A percentile compares a stretch with the other conserved stretches of the same genome.
Conservation (phyloP, 2,797 vertebrate genomes). For the Yasuhikotakia modesta region DNA sequence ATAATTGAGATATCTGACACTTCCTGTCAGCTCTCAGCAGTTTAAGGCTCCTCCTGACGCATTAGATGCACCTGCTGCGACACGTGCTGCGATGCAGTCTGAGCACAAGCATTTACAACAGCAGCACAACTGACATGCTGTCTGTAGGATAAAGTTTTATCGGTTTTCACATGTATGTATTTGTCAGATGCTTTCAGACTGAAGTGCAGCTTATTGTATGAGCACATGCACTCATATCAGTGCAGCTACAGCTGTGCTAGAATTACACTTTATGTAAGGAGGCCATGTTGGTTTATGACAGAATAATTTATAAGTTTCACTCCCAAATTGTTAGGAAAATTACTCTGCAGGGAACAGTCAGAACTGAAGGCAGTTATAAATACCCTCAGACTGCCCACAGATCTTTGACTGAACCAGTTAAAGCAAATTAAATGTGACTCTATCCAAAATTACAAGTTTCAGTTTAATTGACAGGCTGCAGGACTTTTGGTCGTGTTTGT, state of each 20-base stretch:
- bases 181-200: no score
- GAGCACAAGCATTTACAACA: neutral
- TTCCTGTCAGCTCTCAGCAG: slow-evolving; percentile 2
- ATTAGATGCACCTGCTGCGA: neutral
- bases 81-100: neutral
- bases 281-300: neutral
- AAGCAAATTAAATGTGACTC: neutral
- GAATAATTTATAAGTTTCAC: neutral
- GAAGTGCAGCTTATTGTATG: no score
- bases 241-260: no score
- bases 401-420: neutral
- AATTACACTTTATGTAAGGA: neutral
- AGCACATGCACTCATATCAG: no score
- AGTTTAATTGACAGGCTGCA: no score
- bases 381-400: neutral
- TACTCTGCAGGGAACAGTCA: neutral
- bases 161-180: no score
- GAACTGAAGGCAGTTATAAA: neutral
- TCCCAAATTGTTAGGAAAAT: neutral
- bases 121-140: no score
- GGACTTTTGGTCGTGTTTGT: no score
- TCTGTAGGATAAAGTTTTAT: no score
- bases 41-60: slow-evolving; percentile 2
- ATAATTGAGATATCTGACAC: slow-evolving; percentile 23
- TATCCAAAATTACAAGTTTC: no score